Percentiles rank a stretch among this genome's conserved stretches.
phyloP scores from a whole-genome alignment of 1,140 invertebrate genomes.

The Zaprionus kolodkinae region DNA sequence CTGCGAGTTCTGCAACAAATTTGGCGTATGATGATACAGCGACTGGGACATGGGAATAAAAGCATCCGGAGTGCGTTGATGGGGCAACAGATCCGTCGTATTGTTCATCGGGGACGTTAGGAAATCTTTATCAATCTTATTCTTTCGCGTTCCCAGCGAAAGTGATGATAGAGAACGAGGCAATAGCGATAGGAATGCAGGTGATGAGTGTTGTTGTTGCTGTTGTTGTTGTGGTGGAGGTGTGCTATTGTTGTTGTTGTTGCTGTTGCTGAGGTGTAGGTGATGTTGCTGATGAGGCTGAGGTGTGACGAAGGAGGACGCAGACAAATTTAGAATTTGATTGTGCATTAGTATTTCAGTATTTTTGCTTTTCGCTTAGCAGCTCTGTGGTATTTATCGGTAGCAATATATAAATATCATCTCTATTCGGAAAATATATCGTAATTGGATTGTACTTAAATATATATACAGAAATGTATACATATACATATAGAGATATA shows the following conservation, averaged over 20 bases:
- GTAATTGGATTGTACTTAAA: neutral
- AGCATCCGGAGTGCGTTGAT: conserved; percentile 49
- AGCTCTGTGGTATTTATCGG: conserved; percentile 69
- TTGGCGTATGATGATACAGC: conserved; percentile 68
- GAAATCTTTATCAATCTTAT: conserved; percentile 81
- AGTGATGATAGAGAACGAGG: conserved; percentile 86
- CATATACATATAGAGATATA: neutral
- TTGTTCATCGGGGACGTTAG: conserved; percentile 60
- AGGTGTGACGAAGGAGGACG: conserved; percentile 57
- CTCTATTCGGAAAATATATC: neutral
- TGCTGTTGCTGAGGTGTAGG: conserved; percentile 46
- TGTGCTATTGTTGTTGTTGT: conserved; percentile 59
- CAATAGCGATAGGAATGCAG: conserved; percentile 85
- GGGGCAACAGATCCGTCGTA: conserved; percentile 70
- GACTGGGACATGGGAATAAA: conserved; percentile 74
- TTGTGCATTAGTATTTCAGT: conserved; percentile 78
- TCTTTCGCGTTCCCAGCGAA: conserved; percentile 80
- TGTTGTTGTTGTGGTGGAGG: conserved; percentile 65
- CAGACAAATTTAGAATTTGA: conserved; percentile 78
- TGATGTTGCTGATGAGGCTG: conserved; percentile 72
- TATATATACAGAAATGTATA: conserved; percentile 8
- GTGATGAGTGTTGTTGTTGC: conserved; percentile 68
- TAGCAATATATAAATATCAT: conserved; percentile 69
- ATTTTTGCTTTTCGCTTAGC: conserved; percentile 74
- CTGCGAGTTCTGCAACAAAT: conserved; percentile 42